Evolutionary conservation across 2,888 invertebrate species (phyloP), one percentile per base, ranked within the genome.

Genomic region (Boloria euphrosyne): DNA sequence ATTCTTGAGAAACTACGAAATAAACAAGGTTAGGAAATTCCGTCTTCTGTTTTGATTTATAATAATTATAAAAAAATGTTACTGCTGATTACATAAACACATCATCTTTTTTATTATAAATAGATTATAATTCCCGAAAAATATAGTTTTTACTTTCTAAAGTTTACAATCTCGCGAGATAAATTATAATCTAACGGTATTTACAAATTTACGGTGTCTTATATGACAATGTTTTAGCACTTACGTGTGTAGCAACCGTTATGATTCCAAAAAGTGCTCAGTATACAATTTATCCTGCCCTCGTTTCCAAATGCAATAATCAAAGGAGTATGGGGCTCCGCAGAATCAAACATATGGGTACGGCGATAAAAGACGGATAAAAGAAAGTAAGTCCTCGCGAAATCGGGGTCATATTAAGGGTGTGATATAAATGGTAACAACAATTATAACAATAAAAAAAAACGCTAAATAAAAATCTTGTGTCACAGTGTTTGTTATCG

Each of bases 231-330:
- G 22, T 22, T 22, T 22, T 22, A 22, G 53, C 58, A 68, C 53
- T 61, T 2, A 47, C 43, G 63, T 57, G 60, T 63, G 59, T 52
- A 47, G 14, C 10, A 38, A 17, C 27, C 62, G 52, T 68, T 64
- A 68, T 66, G 67, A 71, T 68, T 88, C 81, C 75, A 89, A 86
- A 90, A 90, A 88, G 80, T 86, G 88, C 90, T 84, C 84, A 81
- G 80, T 79, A 79, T 74, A 80, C 81, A 78, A 78, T 83, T 85
- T 84, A 84, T 82, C 80, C 77, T 83, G 80, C 84, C 86, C 86
- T 84, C 86, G 82, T 86, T 87, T 71, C 77, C 78, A 88, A 87
- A 90, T 85, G 86, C 83, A 89, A 92, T 91, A 91, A 91, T 91
- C 90, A 91, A 90, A 92, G 81, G 84, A 87, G 90, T 86, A 89